Conservation (phyloP, 2,113 vertebrate species). For the Psilopsiagon aymara region DNA sequence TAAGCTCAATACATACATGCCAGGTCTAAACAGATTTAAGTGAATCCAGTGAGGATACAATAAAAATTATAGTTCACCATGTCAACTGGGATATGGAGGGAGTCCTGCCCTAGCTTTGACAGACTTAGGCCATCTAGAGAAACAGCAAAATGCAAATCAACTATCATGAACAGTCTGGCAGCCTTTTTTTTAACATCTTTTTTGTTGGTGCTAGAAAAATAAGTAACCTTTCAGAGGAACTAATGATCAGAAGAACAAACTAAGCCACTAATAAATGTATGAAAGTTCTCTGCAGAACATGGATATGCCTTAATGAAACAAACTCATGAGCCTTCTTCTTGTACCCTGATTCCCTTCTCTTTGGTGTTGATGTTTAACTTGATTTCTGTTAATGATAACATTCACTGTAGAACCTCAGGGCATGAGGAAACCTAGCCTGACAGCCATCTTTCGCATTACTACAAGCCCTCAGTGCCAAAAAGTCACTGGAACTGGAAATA, state of each 20-base stretch:
- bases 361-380: conserved; percentile 4
- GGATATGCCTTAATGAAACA: background rate
- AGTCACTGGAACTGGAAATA: background rate
- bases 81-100: background rate
- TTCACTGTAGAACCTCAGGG: background rate
- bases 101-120: background rate
- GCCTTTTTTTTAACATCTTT: background rate
- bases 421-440: background rate
- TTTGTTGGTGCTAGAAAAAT: background rate
- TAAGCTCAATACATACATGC: background rate
- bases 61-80: background rate
- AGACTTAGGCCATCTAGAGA: background rate
- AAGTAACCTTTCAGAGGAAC: background rate
- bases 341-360: background rate
- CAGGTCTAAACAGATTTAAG: background rate
- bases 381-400: background rate
- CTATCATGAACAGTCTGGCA: background rate
- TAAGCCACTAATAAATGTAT: background rate
- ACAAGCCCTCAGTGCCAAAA: no score
- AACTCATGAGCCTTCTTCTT: background rate
- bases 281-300: background rate
- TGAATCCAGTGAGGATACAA: background rate
- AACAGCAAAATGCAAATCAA: background rate
- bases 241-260: accelerated
- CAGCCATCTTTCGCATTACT: background rate